Base-by-base conservation (phyloP, 2,797 vertebrate species). In the Hafferia zeledoni region DNA sequence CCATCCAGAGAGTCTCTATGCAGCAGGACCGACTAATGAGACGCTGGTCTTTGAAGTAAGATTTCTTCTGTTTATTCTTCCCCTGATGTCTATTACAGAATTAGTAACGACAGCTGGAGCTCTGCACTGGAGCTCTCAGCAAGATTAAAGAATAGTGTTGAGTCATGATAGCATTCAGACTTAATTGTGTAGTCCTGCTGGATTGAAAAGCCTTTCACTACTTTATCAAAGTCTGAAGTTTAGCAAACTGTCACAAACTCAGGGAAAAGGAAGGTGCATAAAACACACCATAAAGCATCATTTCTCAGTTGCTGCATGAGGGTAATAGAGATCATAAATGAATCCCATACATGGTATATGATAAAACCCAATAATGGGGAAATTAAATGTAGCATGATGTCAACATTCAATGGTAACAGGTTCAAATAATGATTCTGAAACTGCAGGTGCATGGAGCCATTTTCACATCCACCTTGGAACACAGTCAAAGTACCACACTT, bases 21-120 rank as follows among this genome's bases (percentile, higher is more conserved):
- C 99, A 0, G 89, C 98, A 1, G 99, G 99, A 70, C 99, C 99
- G 13, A 99, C 99, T 90, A 99, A 99, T 93, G 99, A 99, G 98
- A 99, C 99, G 3, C 98, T 99, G 89, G 98, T 99, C 97, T 99
- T 99, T 98, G 99, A 99, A 98, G 99, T 99, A 98, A 99, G 99
- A 78, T 74, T 89, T 76, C 80, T 96, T 71, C 76, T 82, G 31
- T 91, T 96, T 81, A 64, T 93, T 91, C 70, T 37, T 28, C 81
- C 81, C 89, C 96, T 98, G 94, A 94, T 67, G 93, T 97, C 96
- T 96, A 67, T 98, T 96, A 68, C 67, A 59, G 77, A 89, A 96
- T 98, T 95, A 94, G 89, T 59, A 86, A 46, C 78, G 96, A 97
- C 93, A 97, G 94, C 78, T 95, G 96, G 50, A 92, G 96, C 94